A percentile compares a stretch with the other conserved stretches of the same genome.
Conservation (phyloP, 2,888 invertebrate species). For the Auanema sp. region DNA sequence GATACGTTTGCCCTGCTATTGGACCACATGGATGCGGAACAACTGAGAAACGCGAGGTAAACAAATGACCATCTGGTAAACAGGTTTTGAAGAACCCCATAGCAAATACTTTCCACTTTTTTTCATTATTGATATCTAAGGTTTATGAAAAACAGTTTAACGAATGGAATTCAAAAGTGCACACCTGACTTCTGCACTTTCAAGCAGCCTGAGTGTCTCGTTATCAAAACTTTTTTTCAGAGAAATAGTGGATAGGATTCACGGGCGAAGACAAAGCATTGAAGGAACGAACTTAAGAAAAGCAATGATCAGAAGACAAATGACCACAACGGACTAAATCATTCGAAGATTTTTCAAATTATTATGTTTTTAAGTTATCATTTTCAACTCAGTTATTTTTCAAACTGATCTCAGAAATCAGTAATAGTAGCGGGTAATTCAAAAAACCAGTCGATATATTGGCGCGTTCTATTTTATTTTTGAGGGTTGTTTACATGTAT, state of each 20-base stretch:
- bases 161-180: too few species aligned
- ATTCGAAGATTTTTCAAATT: not conserved
- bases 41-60: slow-evolving; percentile 33
- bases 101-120: not conserved
- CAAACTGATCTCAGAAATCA: too few species aligned
- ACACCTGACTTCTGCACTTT: too few species aligned
- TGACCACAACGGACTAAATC: slow-evolving; percentile 17
- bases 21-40: slow-evolving; percentile 26
- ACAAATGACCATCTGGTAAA: not conserved
- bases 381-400: not conserved
- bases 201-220: not conserved
- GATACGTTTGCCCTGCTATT: slow-evolving; percentile 38
- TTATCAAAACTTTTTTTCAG: slow-evolving; percentile 7
- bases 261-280: slow-evolving; percentile 30
- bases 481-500: too few species aligned
- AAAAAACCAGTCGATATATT: too few species aligned
- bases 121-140: not conserved
- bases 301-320: slow-evolving; percentile 31
- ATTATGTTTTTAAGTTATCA: not conserved
- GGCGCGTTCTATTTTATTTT: too few species aligned
- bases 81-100: not conserved
- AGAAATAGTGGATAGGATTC: slow-evolving; percentile 41
- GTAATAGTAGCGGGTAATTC: too few species aligned
- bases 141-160: not conserved
- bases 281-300: slow-evolving; percentile 25